Conservation (phyloP, 35 echinoderm and acorn worm species). For the Strongylocentrotus purpuratus region DNA sequence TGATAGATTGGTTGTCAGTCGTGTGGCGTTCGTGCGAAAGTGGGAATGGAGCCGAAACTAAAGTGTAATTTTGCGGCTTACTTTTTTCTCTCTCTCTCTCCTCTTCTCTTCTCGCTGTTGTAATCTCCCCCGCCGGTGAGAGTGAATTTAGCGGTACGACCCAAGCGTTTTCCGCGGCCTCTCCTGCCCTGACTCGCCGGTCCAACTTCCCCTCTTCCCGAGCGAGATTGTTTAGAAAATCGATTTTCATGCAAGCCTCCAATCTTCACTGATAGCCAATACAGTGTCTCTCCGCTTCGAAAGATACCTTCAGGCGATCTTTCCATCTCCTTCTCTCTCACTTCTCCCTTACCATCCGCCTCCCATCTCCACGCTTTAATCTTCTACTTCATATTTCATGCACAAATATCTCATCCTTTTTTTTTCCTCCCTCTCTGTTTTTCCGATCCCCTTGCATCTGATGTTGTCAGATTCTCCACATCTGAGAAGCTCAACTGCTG, state of each 20-base stretch:
- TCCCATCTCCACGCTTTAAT: background rate
- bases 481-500: conserved; percentile 21
- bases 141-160: conserved; percentile 21
- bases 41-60: conserved; percentile 29
- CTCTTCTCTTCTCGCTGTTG: background rate
- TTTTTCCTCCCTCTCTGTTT: background rate
- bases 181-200: conserved; percentile 17
- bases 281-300: conserved; percentile 17
- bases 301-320: conserved; percentile 18
- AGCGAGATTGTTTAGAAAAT: conserved; percentile 42
- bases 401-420: conserved; percentile 11
- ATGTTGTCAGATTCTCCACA: conserved; percentile 21
- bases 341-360: background rate
- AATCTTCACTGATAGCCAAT: conserved; percentile 43
- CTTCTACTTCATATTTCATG: conserved; percentile 23
- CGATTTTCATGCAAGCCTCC: conserved; percentile 42
- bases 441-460: background rate
- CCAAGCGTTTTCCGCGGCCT: conserved; percentile 32
- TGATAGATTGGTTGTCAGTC: conserved; percentile 41
- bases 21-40: conserved; percentile 20
- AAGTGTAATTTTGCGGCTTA: conserved; percentile 38
- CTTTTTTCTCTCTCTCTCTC: background rate
- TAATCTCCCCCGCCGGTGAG: conserved; percentile 37
- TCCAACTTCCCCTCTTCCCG: background rate
- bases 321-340: background rate